Base-by-base conservation (phyloP, 2,888 invertebrate species). In the Drosophila birchii region DNA sequence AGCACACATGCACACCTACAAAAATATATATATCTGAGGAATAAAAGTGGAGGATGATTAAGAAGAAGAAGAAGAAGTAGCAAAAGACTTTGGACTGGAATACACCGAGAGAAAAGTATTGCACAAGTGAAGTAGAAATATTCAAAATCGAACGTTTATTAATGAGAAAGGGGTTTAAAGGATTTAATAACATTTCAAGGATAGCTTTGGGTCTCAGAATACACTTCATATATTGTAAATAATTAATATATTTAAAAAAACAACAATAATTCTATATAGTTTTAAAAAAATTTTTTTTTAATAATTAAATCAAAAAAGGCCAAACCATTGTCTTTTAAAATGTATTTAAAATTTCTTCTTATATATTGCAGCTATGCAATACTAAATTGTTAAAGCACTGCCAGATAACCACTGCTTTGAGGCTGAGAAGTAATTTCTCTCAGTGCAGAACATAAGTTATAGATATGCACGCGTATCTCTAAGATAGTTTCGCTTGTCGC, bases 401-500 rank as follows among this genome's bases (percentile, higher is more conserved):
- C 8, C 32, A 32, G 8, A 1, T n/a, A n/a, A n/a, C n/a, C n/a
- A n/a, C n/a, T n/a, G 1, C 18, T 14, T 7, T 14, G 7, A 6
- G 7, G 14, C n/a, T 5, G 3, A n/a, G 2, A 0, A 0, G 14
- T 20, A 8, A 23, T 44, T 44, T 78, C 53, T 60, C 14, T 11
- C 53, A 81, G 83, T 82, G 81, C 62, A 55, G 26, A 49, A 41
- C 67, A 68, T 58, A 44, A 49, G 41, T 55, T 55, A 66, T 43
- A 70, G 70, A 73, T 67, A 73, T 75, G 57, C 69, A 44, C 45
- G 69, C 73, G 73, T 85, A 83, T 79, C 76, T 78, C 68, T 63
- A 75, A 75, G 81, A 81, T 83, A 81, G 75, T 82, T 72, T 56
- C 62, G 71, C 61, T 71, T 55, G 69, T 73, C 67, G 51, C 60